Conservation (phyloP, 1,140 invertebrate species). For the Venustaconcha ellipsiformis region DNA sequence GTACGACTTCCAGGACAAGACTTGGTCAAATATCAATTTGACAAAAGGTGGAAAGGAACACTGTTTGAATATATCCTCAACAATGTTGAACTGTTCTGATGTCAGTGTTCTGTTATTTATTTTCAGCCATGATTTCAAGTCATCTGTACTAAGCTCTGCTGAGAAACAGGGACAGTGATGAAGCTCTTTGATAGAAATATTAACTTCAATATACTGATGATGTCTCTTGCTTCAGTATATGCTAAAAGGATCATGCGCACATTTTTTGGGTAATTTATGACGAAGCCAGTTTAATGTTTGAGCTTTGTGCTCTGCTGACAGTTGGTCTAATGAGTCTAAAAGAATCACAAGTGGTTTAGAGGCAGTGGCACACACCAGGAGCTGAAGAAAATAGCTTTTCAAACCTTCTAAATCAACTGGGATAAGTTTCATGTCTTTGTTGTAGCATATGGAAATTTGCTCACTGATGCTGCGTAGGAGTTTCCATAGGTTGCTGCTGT, state of each 20-base stretch:
- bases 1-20: conserved; percentile 54
- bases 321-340: conserved; percentile 58
- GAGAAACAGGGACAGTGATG: conserved; percentile 38
- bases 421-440: conserved; percentile 18
- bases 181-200: conserved; percentile 71
- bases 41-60: conserved; percentile 59
- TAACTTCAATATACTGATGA: conserved; percentile 70
- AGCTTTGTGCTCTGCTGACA: conserved; percentile 43
- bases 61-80: conserved; percentile 45
- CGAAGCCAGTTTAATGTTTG: conserved; percentile 57
- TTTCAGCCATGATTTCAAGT: conserved; percentile 53
- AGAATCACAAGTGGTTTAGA: conserved; percentile 51
- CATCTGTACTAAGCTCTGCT: conserved; percentile 37
- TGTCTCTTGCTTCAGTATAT: conserved; percentile 36
- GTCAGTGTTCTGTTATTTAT: conserved; percentile 41
- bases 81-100: conserved; percentile 42
- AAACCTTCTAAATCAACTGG: conserved; percentile 39
- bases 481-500: conserved; percentile 43
- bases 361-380: conserved; percentile 27
- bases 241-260: conserved; percentile 51
- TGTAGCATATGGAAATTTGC: conserved; percentile 38
- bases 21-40: conserved; percentile 53
- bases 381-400: conserved; percentile 28
- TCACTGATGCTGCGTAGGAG: conserved; percentile 45
- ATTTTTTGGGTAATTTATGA: conserved; percentile 38